phyloP scores from a whole-genome alignment of 1,140 invertebrate species.

The Nephila pilipes region DNA sequence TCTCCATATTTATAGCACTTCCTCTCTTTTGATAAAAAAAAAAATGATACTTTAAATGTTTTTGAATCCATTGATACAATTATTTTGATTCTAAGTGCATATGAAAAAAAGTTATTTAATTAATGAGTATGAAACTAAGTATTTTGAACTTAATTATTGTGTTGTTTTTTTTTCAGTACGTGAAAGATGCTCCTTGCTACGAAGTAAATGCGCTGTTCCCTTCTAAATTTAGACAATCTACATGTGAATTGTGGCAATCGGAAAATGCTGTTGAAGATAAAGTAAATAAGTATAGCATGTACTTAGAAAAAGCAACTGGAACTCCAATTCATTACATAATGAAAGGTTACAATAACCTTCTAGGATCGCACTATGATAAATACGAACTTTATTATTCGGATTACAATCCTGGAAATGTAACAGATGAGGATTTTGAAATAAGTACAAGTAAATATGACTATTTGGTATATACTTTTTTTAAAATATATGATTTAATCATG shows the following conservation, averaged over 20 bases:
- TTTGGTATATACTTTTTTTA: background rate
- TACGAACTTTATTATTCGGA: slow-evolving; percentile 93
- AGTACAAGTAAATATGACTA: slow-evolving; percentile 56
- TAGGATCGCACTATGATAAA: slow-evolving; percentile 98
- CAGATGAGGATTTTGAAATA: slow-evolving; percentile 85
- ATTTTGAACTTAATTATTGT: too few species aligned
- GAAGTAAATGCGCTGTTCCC: background rate
- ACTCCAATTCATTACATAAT: slow-evolving; percentile 93
- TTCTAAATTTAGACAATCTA: background rate
- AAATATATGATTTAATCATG: too few species aligned
- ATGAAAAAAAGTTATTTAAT: too few species aligned
- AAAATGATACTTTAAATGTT: too few species aligned
- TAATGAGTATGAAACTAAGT: too few species aligned
- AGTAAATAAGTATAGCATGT: slow-evolving; percentile 92
- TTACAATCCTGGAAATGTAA: slow-evolving; percentile 86
- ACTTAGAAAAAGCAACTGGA: slow-evolving; percentile 81
- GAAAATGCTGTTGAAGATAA: slow-evolving; percentile 87
- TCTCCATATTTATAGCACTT: too few species aligned
- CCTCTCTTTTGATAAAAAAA: too few species aligned
- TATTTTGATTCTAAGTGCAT: too few species aligned
- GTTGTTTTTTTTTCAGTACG: slow-evolving; percentile 78
- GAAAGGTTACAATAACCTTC: slow-evolving; percentile 93
- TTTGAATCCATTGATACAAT: too few species aligned
- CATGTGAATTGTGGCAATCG: slow-evolving; percentile 88
- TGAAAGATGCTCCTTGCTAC: slow-evolving; percentile 77